Evolutionary conservation across 2,113 vertebrate genomes (phyloP).

Genomic region (Leptobrachium ailaonicum): DNA sequence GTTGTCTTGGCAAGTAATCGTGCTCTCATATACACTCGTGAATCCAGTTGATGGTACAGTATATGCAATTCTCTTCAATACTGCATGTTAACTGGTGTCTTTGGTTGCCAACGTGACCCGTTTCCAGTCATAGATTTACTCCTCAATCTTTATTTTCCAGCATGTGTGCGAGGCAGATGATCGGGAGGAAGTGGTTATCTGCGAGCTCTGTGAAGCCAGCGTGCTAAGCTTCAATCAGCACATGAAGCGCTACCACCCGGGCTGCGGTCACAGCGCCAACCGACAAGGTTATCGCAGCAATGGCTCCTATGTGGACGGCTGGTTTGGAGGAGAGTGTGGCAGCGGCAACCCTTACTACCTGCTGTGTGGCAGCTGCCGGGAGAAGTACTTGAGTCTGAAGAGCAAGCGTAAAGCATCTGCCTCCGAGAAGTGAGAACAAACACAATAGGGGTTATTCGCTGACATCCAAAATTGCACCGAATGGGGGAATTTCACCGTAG

Average conservation of each 20-base stretch:
- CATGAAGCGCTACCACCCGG: slow-evolving; percentile 96
- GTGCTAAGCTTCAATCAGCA: slow-evolving; percentile 96
- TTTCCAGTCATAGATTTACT: slow-evolving; percentile 39
- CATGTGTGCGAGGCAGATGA: slow-evolving; percentile 95
- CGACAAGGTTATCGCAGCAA: slow-evolving; percentile 97
- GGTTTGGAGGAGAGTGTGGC: slow-evolving; percentile 97
- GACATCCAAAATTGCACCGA: too few relatives aligned
- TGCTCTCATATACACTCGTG: too few relatives aligned
- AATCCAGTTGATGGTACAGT: too few relatives aligned
- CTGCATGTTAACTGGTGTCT: neutral
- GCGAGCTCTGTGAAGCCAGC: slow-evolving; percentile 90
- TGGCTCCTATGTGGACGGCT: slow-evolving; percentile 95
- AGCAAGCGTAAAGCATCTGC: slow-evolving; percentile 82
- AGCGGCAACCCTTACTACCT: slow-evolving; percentile 96
- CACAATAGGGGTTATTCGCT: neutral
- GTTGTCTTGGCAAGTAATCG: too few relatives aligned
- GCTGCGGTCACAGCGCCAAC: slow-evolving; percentile 93
- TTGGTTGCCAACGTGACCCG: neutral
- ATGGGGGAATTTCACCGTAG: too few relatives aligned
- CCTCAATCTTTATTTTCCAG: slow-evolving; percentile 64
- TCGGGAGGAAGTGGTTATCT: slow-evolving; percentile 91
- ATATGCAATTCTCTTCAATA: too few relatives aligned
- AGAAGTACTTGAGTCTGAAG: slow-evolving; percentile 90
- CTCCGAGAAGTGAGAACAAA: slow-evolving; percentile 80
- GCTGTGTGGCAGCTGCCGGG: slow-evolving; percentile 88